Evolutionary conservation across 2,113 vertebrate species (phyloP).

Genomic region (Hydrolagus affinis): DNA sequence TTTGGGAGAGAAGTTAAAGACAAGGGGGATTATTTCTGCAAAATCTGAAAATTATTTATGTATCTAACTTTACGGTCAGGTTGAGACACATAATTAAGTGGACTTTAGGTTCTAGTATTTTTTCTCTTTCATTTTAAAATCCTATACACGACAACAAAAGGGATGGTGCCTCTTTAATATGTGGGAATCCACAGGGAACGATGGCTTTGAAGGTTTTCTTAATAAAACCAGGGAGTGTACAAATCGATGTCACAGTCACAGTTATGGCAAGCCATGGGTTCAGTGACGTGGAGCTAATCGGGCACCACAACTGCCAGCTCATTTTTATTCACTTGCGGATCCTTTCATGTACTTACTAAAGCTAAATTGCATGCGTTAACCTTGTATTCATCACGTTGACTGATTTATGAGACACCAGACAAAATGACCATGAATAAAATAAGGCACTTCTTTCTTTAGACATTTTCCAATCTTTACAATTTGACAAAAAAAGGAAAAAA

Average conservation of each 20-base stretch:
- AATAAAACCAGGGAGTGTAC: slow-evolving; percentile 10
- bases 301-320: slow-evolving; percentile 57
- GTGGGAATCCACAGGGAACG: not conserved
- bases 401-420: slow-evolving; percentile 65
- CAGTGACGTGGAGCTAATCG: slow-evolving; percentile 55
- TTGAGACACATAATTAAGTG: not conserved
- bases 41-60: not conserved
- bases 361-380: slow-evolving; percentile 58
- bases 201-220: not conserved
- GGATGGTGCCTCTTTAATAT: slow-evolving; percentile 3
- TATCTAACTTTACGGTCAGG: not conserved
- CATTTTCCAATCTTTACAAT: slow-evolving; percentile 76
- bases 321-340: slow-evolving; percentile 53
- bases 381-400: slow-evolving; percentile 59
- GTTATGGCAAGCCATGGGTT: slow-evolving; percentile 57
- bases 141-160: not conserved
- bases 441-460: slow-evolving; percentile 87
- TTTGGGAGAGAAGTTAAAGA: not conserved
- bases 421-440: slow-evolving; percentile 77
- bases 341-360: slow-evolving; percentile 55
- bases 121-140: not conserved
- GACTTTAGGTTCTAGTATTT: not conserved
- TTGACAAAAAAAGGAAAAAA: slow-evolving; percentile 66
- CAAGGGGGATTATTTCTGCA: not conserved
- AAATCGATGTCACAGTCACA: slow-evolving; percentile 45